Evolutionary conservation across 1,140 invertebrate genomes (phyloP).

Genomic region (Macrosteles quadrilineatus): DNA sequence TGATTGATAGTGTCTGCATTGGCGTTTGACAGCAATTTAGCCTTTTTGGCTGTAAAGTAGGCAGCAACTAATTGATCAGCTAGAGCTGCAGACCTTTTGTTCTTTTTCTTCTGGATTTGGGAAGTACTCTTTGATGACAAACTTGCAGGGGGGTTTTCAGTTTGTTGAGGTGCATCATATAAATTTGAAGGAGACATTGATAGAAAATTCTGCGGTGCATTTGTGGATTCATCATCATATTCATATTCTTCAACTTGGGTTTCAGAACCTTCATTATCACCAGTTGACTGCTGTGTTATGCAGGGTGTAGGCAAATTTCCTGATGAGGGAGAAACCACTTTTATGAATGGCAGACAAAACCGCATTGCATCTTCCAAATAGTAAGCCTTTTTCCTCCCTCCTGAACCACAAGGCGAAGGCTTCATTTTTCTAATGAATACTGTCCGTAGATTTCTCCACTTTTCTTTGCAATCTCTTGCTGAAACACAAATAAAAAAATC

Average conservation of each 20-base stretch:
- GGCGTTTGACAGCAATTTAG: conserved; percentile 29
- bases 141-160: neutral
- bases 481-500: conserved; percentile 20
- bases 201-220: neutral
- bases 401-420: conserved; percentile 33
- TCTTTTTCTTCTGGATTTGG: conserved; percentile 28
- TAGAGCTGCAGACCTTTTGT: conserved; percentile 34
- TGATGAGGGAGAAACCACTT: conserved; percentile 29
- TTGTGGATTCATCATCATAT: neutral
- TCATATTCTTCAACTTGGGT: conserved; percentile 24
- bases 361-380: conserved; percentile 40
- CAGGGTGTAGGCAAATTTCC: conserved; percentile 34
- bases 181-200: conserved; percentile 5
- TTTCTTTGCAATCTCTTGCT: conserved; percentile 11
- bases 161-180: conserved; percentile 17
- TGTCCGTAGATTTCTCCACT: conserved; percentile 32
- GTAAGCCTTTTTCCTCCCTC: conserved; percentile 39
- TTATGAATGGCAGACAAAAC: conserved; percentile 40
- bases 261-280: conserved; percentile 31
- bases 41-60: conserved; percentile 43
- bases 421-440: conserved; percentile 32
- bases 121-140: conserved; percentile 6
- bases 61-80: conserved; percentile 40
- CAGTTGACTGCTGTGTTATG: conserved; percentile 16
- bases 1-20: conserved; percentile 29